phyloP scores from a whole-genome alignment of 2,888 invertebrate genomes.

The Leptinotarsa juncta region DNA sequence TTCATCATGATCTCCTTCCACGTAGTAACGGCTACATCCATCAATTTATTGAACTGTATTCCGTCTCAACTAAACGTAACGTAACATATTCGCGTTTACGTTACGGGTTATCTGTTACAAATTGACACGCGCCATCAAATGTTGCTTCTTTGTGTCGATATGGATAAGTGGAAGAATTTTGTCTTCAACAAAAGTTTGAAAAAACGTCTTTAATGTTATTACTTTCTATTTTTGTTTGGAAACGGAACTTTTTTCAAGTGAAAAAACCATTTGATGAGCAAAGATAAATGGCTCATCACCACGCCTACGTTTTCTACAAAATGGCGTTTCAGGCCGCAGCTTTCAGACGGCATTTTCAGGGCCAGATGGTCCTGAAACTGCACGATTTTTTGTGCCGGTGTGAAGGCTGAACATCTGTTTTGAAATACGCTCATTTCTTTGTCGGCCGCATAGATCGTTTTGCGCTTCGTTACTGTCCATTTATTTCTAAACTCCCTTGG shows the following conservation, averaged over 20 bases:
- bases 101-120: too few species aligned
- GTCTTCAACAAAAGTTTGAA: too few species aligned
- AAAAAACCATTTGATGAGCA: slow-evolving; percentile 46
- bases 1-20: too few species aligned
- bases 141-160: too few species aligned
- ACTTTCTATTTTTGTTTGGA: slow-evolving; percentile 24
- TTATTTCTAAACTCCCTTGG: slow-evolving; percentile 27
- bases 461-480: slow-evolving; percentile 38
- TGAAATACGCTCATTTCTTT: slow-evolving; percentile 30
- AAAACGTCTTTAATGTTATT: too few species aligned
- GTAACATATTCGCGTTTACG: too few species aligned
- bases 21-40: too few species aligned
- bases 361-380: slow-evolving; percentile 1
- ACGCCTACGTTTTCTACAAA: slow-evolving; percentile 42
- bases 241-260: slow-evolving; percentile 6
- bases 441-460: slow-evolving; percentile 35
- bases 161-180: too few species aligned
- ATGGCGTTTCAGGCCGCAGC: slow-evolving; percentile 35
- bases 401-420: slow-evolving; percentile 36
- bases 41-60: too few species aligned
- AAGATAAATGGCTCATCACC: slow-evolving; percentile 46
- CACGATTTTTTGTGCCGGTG: slow-evolving; percentile 27
- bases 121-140: too few species aligned
- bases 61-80: too few species aligned
- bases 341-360: slow-evolving; percentile 30